Evolutionary conservation across 1,140 invertebrate genomes (phyloP).

Genomic region (Druon quercuslanigerum): DNA sequence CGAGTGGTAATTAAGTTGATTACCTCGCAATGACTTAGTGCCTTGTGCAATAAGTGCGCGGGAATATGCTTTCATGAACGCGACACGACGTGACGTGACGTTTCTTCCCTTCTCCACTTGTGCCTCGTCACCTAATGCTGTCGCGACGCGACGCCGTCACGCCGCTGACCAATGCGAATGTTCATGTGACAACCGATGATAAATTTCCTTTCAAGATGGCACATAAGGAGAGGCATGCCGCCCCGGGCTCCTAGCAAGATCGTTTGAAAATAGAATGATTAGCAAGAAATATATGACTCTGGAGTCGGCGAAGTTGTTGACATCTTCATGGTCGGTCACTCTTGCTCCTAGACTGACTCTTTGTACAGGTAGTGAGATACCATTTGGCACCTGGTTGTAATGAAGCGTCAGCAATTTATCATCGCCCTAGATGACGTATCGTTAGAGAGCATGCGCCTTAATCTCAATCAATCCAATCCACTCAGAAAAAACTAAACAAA

Average conservation of each 20-base stretch:
- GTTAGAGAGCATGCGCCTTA: background rate
- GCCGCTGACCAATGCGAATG: background rate
- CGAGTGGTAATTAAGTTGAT: conserved; percentile 61
- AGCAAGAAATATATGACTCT: conserved; percentile 14
- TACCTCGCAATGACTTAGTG: conserved; percentile 49
- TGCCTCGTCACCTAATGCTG: conserved; percentile 32
- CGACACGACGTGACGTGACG: background rate
- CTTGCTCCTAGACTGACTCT: background rate
- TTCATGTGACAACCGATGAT: conserved; percentile 53
- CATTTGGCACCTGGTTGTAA: conserved; percentile 29
- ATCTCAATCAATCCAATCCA: conserved; percentile 20
- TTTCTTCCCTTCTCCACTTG: background rate
- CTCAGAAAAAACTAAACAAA: too few species aligned
- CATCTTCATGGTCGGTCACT: conserved; percentile 26
- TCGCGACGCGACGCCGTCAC: conserved; percentile 1
- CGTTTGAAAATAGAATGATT: conserved; percentile 21
- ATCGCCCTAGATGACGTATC: conserved; percentile 8
- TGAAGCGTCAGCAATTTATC: conserved; percentile 26
- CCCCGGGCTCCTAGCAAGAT: background rate
- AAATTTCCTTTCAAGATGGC: conserved; percentile 40
- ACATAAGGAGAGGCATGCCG: background rate
- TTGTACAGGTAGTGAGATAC: background rate
- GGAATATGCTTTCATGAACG: background rate
- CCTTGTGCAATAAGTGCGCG: conserved; percentile 32
- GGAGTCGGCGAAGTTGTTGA: background rate